Conservation (phyloP, 1,140 invertebrate genomes). For the Drosophila albomicans region DNA sequence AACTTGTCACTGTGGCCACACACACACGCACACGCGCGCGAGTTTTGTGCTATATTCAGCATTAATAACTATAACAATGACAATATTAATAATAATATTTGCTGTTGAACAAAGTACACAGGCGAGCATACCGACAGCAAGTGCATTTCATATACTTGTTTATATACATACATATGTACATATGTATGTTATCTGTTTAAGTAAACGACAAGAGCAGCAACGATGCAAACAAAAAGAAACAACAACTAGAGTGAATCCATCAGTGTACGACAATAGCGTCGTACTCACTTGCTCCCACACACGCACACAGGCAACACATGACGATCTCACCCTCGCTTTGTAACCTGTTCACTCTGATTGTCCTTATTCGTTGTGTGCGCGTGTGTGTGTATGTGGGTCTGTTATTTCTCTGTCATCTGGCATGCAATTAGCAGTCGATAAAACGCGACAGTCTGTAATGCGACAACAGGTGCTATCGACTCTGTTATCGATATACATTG, state of each 20-base stretch:
- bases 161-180: too few species aligned
- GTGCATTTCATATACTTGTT: conserved; percentile 32
- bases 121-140: conserved; percentile 21
- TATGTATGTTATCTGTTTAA: conserved; percentile 50
- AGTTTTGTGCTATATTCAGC: conserved; percentile 42
- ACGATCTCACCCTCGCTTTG: conserved; percentile 1
- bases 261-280: conserved; percentile 49
- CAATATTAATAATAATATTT: conserved; percentile 75
- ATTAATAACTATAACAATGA: conserved; percentile 72
- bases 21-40: not conserved
- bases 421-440: conserved; percentile 41
- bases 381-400: conserved; percentile 9
- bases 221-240: conserved; percentile 69
- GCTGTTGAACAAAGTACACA: conserved; percentile 72
- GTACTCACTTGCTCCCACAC: not conserved
- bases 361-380: conserved; percentile 8
- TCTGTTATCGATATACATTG: conserved; percentile 14
- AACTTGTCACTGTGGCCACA: conserved; percentile 29
- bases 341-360: conserved; percentile 40
- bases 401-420: not conserved
- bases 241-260: conserved; percentile 79
- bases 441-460: conserved; percentile 3
- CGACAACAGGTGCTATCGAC: conserved; percentile 22
- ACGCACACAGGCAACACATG: too few species aligned
- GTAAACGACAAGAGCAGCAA: conserved; percentile 40